Conservation (phyloP, 2,113 vertebrate species). For the Paradoxurus hermaphroditus region DNA sequence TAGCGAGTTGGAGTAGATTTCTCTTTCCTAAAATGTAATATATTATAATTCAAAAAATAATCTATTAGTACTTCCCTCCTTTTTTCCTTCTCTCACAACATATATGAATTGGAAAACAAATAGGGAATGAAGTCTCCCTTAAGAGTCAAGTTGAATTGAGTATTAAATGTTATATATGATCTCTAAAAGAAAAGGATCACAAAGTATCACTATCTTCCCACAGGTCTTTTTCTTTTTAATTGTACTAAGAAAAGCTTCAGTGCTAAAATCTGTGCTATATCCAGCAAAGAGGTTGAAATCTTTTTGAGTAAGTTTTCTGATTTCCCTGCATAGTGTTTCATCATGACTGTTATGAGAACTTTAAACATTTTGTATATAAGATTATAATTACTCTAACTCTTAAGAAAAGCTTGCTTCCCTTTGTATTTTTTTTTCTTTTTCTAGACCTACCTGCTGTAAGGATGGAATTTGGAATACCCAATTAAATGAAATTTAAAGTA, state of each 20-base stretch:
- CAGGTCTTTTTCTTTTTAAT: constrained; percentile 17
- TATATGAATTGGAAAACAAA: background rate
- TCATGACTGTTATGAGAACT: constrained; percentile 29
- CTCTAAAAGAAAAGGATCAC: background rate
- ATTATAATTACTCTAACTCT: background rate
- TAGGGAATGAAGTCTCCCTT: background rate
- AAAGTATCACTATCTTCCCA: background rate
- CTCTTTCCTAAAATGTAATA: background rate
- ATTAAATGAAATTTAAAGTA: background rate
- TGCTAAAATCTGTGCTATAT: background rate
- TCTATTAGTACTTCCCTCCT: background rate
- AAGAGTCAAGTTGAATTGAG: background rate
- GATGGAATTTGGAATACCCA: constrained; percentile 28
- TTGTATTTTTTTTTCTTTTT: background rate
- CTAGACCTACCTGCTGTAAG: background rate
- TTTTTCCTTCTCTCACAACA: background rate
- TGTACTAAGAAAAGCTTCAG: constrained; percentile 34
- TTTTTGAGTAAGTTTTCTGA: background rate
- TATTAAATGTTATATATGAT: background rate
- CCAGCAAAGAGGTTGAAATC: background rate
- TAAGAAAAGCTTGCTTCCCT: background rate
- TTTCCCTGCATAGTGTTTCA: constrained; percentile 12
- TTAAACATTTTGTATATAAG: constrained; percentile 10
- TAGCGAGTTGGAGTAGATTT: background rate
- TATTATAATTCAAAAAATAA: background rate